These are phyloP conservation scores for Lepas anatifera DNA, from an alignment of 2,888 invertebrate genomes.

Conservation along the genomic window DNA sequence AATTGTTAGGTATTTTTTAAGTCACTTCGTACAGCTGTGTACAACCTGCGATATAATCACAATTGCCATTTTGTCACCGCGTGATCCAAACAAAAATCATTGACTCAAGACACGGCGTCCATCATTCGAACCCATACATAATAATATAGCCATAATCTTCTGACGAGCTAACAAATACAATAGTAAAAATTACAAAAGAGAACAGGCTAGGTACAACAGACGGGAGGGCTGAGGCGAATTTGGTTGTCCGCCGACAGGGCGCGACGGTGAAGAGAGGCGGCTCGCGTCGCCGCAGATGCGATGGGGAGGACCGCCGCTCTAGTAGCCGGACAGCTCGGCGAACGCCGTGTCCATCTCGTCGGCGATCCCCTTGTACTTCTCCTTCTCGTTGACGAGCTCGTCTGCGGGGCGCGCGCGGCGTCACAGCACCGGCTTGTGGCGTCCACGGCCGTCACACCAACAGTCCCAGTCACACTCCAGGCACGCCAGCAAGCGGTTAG, in stretches of 20 bases:
- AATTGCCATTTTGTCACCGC: neutral
- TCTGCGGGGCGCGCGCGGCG: constrained; percentile 43
- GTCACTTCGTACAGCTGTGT: neutral
- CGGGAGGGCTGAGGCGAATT: neutral
- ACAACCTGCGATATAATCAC: neutral
- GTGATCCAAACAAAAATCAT: neutral
- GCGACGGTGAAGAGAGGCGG: neutral
- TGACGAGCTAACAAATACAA: neutral
- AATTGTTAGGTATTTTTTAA: neutral
- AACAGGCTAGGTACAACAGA: neutral
- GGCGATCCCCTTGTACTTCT: constrained; percentile 95
- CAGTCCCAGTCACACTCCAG: neutral
- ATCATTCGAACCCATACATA: neutral
- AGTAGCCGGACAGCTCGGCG: constrained; percentile 87
- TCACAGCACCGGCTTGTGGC: neutral
- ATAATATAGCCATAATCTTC: neutral
- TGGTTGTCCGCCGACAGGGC: neutral
- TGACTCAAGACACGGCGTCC: neutral
- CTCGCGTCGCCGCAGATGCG: neutral
- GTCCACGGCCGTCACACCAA: no score
- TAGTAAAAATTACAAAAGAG: neutral
- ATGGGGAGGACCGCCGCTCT: constrained; percentile 28
- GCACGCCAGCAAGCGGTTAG: neutral
- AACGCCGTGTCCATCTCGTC: constrained; percentile 96
- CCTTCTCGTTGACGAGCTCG: constrained; percentile 78